Base-by-base conservation (phyloP, 2,797 vertebrate species). In the Esox lucius region DNA sequence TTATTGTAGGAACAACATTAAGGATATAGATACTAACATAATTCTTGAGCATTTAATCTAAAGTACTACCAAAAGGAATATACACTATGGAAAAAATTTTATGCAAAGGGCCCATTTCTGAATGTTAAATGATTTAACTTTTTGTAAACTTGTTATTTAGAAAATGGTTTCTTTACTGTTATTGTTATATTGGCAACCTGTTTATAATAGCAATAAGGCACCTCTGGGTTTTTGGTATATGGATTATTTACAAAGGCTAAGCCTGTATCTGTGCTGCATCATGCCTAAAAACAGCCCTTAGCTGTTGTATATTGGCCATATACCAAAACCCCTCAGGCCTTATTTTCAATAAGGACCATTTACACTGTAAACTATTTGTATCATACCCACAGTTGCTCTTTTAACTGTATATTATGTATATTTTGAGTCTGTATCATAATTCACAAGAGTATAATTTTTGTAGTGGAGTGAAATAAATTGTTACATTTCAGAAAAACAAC, bases 381-480 rank as follows among this genome's bases (percentile, higher is more conserved):
- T 77, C 81, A 85, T 86, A 82, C 74, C 56, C 69, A 78, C 68
- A 64, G 81, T 82, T 84, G 74, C 46, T 84, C 74, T 84, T 74
- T 71, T 77, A 86, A 80, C 77, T 94, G 93, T 93, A 95, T 81
- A 93, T 91, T 88, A 78, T 94, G 91, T 94, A 94, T 87, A 94
- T 94, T 88, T 91, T 85, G 79, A 89, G 80, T 89, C 81, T 94
- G 92, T 94, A 93, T 88, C 72, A 93, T 93, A 94, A 90, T 83
- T 90, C 68, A 92, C 72, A 93, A 86, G 83, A 88, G 70, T 91
- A 88, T 91, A 88, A 83, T 92, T 94, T 91, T 94, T 95, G 93
- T 94, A 93, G 93, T 94, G 92, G 86, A 90, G 90, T 93, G 85
- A 90, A 94, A 93, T 94, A 94, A 94, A 94, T 87, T 75, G 80